Conservation (phyloP, 2,113 vertebrate species). For the Lophius piscatorius region DNA sequence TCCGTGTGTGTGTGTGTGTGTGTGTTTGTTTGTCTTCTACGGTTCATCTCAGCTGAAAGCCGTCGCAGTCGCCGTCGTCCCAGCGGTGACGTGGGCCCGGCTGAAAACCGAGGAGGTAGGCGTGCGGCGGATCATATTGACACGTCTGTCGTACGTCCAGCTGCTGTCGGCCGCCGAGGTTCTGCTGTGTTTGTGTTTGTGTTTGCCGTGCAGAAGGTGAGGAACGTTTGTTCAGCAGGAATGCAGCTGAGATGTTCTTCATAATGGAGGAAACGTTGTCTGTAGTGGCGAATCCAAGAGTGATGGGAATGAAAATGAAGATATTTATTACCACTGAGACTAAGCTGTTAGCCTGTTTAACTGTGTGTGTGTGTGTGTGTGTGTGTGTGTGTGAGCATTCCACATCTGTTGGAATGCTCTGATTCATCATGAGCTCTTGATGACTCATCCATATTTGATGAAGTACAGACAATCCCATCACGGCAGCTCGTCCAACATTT, state of each 20-base stretch:
- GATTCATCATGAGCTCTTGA: constrained; percentile 45
- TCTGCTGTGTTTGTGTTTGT: not conserved
- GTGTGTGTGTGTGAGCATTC: constrained; percentile 19
- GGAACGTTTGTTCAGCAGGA: constrained; percentile 15
- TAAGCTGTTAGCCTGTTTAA: constrained; percentile 9
- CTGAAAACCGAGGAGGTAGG: constrained; percentile 42
- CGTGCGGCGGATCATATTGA: constrained; percentile 28
- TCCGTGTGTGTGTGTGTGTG: constrained; percentile 5
- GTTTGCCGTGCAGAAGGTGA: not conserved
- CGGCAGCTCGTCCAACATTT: constrained; percentile 58
- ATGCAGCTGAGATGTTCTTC: not conserved
- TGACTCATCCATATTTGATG: constrained; percentile 72
- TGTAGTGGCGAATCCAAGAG: not conserved
- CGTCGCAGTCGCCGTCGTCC: constrained; percentile 5
- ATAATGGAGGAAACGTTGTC: not conserved
- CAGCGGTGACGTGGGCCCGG: constrained; percentile 14
- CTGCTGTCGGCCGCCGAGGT: constrained; percentile 38
- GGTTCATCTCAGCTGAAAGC: constrained; percentile 56
- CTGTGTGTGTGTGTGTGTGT: not conserved
- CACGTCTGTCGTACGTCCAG: constrained; percentile 52
- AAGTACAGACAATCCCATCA: constrained; percentile 54
- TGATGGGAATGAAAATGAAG: not conserved
- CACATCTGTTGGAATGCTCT: constrained; percentile 62
- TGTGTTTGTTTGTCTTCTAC: constrained; percentile 26
- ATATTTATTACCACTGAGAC: not conserved